Base-by-base conservation (phyloP, 1,140 invertebrate genomes). In the Zelostemma sp. region DNA sequence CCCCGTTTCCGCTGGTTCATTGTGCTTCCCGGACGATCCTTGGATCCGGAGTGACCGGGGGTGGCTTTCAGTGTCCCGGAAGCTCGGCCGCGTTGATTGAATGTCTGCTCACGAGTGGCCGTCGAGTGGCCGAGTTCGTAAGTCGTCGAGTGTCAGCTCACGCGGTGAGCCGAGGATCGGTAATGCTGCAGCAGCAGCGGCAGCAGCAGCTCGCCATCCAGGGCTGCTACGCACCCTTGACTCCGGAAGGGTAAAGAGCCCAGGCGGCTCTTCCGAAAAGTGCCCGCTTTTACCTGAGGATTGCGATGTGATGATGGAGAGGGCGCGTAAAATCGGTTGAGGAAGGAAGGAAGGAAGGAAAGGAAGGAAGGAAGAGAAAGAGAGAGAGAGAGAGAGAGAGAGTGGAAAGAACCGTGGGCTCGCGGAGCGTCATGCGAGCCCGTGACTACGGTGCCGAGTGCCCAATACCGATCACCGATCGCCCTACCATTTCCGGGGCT, bases 371-470 rank as follows among this genome's bases (percentile, higher is more conserved):
- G n/a, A 21, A 19, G 21, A 45, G 16, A 15, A 40, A 25, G 46
- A 28, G 18, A 11, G 19, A 18, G 18, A 28, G 31, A 31, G 9
- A 16, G 47, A 9, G 40, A 56, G 67, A 64, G 68, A 57, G 59
- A 61, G 63, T 48, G 59, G 45, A 51, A 73, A 58, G 50, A 67
- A 77, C 73, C 65, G 68, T 71, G 72, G 78, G 77, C 75, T n/a
- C n/a, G n/a, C 80, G 82, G 80, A 81, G 73, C 80, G 80, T 82
- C 80, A 84, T 81, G 77, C 78, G 81, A 80, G 73, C 80, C 75
- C 76, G 75, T 76, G 65, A 77, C 77, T 70, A 76, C 72, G 68
- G 72, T 75, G 61, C 71, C 72, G 62, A 76, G 69, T 62, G 66
- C 75, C 74, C 80, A 55, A 73, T 73, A 79, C 66, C 72, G 57